A percentile compares a stretch with the other conserved stretches of the same genome.
These are phyloP conservation scores for Aramus guarauna DNA, from an alignment of 2,113 vertebrate species.

Conservation along the genomic window DNA sequence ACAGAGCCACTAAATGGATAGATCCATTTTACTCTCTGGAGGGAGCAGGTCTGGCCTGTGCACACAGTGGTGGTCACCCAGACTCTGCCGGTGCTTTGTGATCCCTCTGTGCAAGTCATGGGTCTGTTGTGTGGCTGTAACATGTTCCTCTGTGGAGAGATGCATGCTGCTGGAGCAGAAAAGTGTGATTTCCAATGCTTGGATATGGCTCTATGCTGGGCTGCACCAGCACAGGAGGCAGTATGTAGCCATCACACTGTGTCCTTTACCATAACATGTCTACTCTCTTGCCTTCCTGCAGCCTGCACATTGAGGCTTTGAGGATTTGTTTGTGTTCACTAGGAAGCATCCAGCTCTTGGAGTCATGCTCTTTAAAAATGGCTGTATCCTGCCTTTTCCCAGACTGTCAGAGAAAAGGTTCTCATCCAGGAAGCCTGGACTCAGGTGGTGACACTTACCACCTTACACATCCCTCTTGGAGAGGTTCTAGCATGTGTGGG, in stretches of 20 bases:
- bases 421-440: neutral
- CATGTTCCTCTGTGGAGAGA: accelerated
- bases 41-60: accelerated
- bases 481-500: neutral
- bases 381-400: neutral
- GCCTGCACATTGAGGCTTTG: neutral
- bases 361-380: neutral
- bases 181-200: accelerated
- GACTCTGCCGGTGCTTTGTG: neutral
- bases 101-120: neutral
- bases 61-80: accelerated
- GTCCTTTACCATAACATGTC: neutral
- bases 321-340: neutral
- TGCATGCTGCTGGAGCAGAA: neutral
- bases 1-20: too few species aligned
- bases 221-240: neutral
- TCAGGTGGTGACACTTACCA: neutral
- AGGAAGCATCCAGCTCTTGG: neutral
- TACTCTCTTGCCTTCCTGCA: neutral
- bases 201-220: neutral
- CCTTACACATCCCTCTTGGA: neutral
- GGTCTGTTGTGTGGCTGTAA: neutral
- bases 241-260: neutral
- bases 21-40: neutral
- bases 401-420: neutral